Evolutionary conservation across 1,140 invertebrate genomes (phyloP).

Genomic region (Lasaia peninsularis): DNA sequence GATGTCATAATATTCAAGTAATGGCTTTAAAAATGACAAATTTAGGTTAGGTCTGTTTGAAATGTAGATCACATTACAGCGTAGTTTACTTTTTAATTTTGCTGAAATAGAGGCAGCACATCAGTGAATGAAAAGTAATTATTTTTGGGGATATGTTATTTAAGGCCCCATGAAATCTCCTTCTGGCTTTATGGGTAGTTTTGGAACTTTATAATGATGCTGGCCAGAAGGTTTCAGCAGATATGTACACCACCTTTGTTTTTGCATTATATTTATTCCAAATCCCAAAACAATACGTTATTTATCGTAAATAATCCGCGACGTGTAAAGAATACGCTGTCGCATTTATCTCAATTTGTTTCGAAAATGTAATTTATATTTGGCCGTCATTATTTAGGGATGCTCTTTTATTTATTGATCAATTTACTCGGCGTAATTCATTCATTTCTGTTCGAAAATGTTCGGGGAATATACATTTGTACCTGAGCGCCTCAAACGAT

Average conservation of each 20-base stretch:
- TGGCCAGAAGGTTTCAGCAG: no score
- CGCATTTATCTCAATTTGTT: conserved; percentile 52
- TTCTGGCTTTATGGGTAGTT: no score
- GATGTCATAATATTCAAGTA: no score
- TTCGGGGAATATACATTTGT: conserved; percentile 43
- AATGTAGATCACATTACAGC: no score
- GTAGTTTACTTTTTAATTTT: no score
- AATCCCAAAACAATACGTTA: conserved; percentile 13
- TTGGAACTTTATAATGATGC: no score
- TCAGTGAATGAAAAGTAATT: no score
- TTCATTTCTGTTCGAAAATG: conserved; percentile 45
- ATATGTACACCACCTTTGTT: not conserved
- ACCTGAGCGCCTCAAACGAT: conserved; percentile 54
- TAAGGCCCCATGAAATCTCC: no score
- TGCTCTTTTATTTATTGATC: conserved; percentile 54
- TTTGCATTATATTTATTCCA: conserved; percentile 1
- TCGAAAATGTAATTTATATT: conserved; percentile 41
- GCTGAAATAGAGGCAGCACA: no score
- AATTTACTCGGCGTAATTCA: conserved; percentile 53
- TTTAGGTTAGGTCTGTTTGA: no score
- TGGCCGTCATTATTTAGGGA: conserved; percentile 33
- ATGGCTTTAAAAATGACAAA: no score
- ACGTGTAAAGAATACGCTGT: conserved; percentile 22
- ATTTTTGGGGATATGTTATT: no score
- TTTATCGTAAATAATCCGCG: conserved; percentile 12